phyloP scores from a whole-genome alignment of 2,888 invertebrate genomes.

The Cephus sareptanus region DNA sequence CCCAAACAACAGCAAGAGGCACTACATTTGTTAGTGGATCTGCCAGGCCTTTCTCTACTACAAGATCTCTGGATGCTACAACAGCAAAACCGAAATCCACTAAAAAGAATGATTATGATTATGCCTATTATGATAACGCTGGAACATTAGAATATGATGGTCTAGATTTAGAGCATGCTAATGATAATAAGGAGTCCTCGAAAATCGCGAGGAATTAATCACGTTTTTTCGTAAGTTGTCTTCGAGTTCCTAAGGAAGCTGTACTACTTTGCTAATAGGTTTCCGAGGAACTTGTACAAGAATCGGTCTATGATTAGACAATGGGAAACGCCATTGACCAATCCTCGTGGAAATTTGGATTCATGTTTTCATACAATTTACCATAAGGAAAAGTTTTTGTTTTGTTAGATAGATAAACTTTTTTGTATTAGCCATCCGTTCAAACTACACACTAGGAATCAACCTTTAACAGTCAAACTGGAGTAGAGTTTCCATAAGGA shows the following conservation, averaged over 20 bases:
- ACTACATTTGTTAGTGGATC: slow-evolving; percentile 60
- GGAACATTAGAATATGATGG: slow-evolving; percentile 65
- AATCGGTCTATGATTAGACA: slow-evolving; percentile 32
- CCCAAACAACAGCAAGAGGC: slow-evolving; percentile 58
- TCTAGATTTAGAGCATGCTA: slow-evolving; percentile 62
- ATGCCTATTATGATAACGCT: slow-evolving; percentile 85
- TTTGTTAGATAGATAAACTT: slow-evolving; percentile 10
- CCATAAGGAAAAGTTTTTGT: slow-evolving; percentile 10
- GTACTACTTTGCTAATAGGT: slow-evolving; percentile 12
- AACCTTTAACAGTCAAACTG: not conserved
- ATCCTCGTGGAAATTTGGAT: slow-evolving; percentile 31
- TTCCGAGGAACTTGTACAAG: slow-evolving; percentile 15
- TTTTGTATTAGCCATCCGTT: slow-evolving; percentile 4
- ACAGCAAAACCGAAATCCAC: slow-evolving; percentile 62
- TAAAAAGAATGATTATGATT: slow-evolving; percentile 79
- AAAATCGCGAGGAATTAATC: slow-evolving; percentile 48
- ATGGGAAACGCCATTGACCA: slow-evolving; percentile 27
- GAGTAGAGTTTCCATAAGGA: no score
- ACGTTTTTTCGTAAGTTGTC: not conserved
- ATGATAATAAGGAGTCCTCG: slow-evolving; percentile 58
- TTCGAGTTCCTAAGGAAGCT: slow-evolving; percentile 7
- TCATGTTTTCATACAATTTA: slow-evolving; percentile 6
- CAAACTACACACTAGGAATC: not conserved
- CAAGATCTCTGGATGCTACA: slow-evolving; percentile 51
- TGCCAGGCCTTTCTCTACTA: slow-evolving; percentile 57